These are phyloP conservation scores for Bugulina stolonifera DNA, from an alignment of 2,888 invertebrate species.

Conservation along the genomic window DNA sequence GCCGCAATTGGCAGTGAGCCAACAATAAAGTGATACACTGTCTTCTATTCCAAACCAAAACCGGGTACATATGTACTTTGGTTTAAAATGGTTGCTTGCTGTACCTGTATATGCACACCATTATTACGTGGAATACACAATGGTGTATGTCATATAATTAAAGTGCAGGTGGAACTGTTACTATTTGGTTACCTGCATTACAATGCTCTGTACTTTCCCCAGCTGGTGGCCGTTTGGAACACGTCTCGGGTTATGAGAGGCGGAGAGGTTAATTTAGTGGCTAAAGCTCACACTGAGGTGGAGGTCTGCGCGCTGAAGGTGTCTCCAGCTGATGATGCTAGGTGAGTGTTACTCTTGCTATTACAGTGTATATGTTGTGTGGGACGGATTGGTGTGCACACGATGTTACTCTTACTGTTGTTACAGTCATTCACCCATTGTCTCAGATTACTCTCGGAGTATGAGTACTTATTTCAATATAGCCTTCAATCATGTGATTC, in stretches of 20 bases:
- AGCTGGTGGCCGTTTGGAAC: conserved; percentile 51
- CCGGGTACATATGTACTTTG: no score
- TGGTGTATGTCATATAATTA: no score
- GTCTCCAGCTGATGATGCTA: conserved; percentile 48
- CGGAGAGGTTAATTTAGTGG: conserved; percentile 45
- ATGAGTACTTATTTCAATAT: not conserved
- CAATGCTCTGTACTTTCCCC: no score
- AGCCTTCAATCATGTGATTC: not conserved
- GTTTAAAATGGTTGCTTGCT: no score
- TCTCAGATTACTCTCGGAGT: not conserved
- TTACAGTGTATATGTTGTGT: not conserved
- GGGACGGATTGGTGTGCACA: not conserved
- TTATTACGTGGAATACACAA: no score
- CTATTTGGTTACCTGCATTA: not conserved
- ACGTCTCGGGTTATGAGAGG: conserved; percentile 41
- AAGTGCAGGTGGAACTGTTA: no score
- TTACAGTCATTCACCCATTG: not conserved
- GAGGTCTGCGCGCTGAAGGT: conserved; percentile 47
- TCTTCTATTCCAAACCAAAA: no score
- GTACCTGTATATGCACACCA: no score
- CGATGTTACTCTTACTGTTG: no score
- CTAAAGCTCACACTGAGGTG: conserved; percentile 52
- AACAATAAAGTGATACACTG: no score
- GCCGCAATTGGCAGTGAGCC: no score
- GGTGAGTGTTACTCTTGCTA: no score